A percentile compares a stretch with the other conserved stretches of the same genome.
Conservation (phyloP, 30 jellyfish, hydroid and myxozoan genomes). For the Pseudorhiza aurosa region DNA sequence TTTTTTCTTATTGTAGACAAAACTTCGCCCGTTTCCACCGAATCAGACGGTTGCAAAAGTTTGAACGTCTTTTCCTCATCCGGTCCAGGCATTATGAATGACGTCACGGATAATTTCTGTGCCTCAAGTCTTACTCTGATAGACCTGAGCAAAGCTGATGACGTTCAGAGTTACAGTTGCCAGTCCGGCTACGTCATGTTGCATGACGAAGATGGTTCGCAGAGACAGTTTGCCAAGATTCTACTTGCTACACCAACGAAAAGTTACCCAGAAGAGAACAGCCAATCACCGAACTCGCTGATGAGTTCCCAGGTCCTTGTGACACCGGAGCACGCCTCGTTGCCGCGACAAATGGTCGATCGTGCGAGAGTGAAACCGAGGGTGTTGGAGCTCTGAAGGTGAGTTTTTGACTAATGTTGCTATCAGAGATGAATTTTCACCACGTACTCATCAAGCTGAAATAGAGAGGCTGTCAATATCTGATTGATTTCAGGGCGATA, state of each 20-base stretch:
- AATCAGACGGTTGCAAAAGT: not conserved
- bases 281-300: slow-evolving; percentile 4
- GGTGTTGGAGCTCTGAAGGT: slow-evolving; percentile 40
- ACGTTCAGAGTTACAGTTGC: slow-evolving; percentile 9
- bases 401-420: not conserved
- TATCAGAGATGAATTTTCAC: too few species aligned
- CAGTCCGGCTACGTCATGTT: slow-evolving; percentile 31
- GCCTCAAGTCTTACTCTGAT: slow-evolving; percentile 19
- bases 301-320: slow-evolving; percentile 45
- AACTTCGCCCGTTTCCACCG: not conserved
- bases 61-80: not conserved
- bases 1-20: not conserved
- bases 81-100: not conserved
- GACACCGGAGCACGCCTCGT: slow-evolving; percentile 44
- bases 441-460: too few species aligned
- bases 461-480: too few species aligned
- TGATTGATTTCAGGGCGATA: too few species aligned
- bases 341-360: not conserved
- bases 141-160: slow-evolving; percentile 23
- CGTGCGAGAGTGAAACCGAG: slow-evolving; percentile 22
- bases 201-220: slow-evolving; percentile 6
- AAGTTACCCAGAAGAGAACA: slow-evolving; percentile 10
- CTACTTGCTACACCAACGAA: slow-evolving; percentile 62
- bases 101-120: slow-evolving; percentile 21
- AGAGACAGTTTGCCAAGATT: not conserved